phyloP scores from a whole-genome alignment of 2,797 vertebrate species.

The Eleutherodactylus coqui region DNA sequence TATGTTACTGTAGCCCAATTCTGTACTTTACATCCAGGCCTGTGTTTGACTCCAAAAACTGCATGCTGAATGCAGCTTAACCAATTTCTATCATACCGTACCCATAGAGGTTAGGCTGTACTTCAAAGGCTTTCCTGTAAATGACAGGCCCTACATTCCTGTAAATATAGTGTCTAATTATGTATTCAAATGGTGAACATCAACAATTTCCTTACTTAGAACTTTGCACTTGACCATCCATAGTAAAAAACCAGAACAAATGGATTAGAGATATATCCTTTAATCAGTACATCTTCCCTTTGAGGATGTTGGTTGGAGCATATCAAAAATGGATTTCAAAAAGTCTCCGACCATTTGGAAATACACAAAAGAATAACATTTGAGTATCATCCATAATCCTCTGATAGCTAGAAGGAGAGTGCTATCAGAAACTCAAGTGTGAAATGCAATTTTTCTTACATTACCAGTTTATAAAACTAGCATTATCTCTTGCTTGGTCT shows the following conservation, averaged over 20 bases:
- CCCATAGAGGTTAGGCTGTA: not conserved
- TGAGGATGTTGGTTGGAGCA: constrained; percentile 21
- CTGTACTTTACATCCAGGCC: too few species aligned
- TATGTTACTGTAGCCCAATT: too few species aligned
- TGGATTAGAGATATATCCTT: constrained; percentile 25
- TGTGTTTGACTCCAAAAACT: too few species aligned
- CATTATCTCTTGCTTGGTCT: constrained; percentile 62
- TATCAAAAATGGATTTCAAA: constrained; percentile 47
- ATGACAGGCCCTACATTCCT: too few species aligned
- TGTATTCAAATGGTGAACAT: not conserved
- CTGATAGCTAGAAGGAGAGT: constrained; percentile 57
- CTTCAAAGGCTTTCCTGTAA: not conserved
- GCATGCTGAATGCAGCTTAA: not conserved
- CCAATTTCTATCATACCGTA: not conserved
- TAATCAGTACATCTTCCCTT: constrained; percentile 14
- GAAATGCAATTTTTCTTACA: constrained; percentile 63
- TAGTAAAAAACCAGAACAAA: constrained; percentile 12
- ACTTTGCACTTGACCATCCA: not conserved
- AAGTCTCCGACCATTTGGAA: constrained; percentile 51
- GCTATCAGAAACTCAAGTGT: constrained; percentile 60
- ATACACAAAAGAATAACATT: constrained; percentile 60
- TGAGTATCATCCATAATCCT: constrained; percentile 62
- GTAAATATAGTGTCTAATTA: constrained; percentile 6
- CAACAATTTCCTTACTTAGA: not conserved
- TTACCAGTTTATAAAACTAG: constrained; percentile 61